These are phyloP conservation scores for Slavum lentiscoides DNA, from an alignment of 2,888 invertebrate genomes.

Conservation along the genomic window DNA sequence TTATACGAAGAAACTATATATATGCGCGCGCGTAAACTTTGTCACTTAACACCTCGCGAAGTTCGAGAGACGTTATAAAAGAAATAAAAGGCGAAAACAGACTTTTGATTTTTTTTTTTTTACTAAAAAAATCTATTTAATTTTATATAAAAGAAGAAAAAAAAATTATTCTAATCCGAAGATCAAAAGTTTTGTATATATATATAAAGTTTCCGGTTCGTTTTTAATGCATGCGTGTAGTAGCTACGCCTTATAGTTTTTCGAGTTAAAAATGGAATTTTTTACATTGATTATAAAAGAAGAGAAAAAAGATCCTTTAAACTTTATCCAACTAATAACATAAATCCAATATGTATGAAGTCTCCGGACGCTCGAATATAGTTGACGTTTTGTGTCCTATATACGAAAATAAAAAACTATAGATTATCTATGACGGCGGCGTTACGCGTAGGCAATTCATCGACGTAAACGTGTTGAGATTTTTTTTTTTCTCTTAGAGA, in stretches of 20 bases:
- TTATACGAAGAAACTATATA: not conserved
- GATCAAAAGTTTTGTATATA: slow-evolving; percentile 13
- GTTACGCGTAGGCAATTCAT: slow-evolving; percentile 27
- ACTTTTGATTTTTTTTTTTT: slow-evolving; percentile 10
- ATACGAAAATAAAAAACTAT: not conserved
- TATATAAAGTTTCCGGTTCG: slow-evolving; percentile 1
- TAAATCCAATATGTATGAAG: not conserved
- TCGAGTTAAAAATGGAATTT: slow-evolving; percentile 9
- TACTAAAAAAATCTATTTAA: slow-evolving; percentile 3
- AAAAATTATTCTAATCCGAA: slow-evolving; percentile 29
- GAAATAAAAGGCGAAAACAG: slow-evolving; percentile 3
- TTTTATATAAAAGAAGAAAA: not conserved
- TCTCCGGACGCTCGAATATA: not conserved
- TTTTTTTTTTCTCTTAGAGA: not conserved
- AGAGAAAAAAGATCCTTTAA: not conserved
- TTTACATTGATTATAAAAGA: not conserved
- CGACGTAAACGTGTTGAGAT: not conserved
- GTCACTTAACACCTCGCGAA: not conserved
- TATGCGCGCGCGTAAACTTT: not conserved
- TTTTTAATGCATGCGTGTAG: slow-evolving; percentile 12
- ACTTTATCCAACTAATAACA: not conserved
- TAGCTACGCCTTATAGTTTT: not conserved
- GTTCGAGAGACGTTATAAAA: slow-evolving; percentile 2
- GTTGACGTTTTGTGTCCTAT: not conserved
- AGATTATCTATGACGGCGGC: slow-evolving; percentile 15